Conservation (phyloP, 2,888 invertebrate species). For the Incurvaria masculella region DNA sequence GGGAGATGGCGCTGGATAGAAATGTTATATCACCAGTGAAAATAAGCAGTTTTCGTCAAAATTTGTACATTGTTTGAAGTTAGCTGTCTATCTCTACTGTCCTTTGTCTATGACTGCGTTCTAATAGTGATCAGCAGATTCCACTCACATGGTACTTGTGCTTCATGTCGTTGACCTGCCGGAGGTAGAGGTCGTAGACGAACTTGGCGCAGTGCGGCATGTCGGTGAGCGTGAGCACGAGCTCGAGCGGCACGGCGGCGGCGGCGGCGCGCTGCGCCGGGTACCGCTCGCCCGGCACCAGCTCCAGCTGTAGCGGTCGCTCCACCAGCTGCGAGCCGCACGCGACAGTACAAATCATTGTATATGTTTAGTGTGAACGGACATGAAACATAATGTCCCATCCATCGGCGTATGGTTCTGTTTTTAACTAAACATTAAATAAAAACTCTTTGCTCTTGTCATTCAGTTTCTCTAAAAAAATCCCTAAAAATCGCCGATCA, state of each 20-base stretch:
- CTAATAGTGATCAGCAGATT: no score
- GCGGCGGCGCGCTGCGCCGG: constrained; percentile 62
- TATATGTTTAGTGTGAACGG: background rate
- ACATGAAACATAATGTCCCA: background rate
- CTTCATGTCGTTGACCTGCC: constrained; percentile 58
- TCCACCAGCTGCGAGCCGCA: constrained; percentile 66
- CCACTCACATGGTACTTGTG: constrained; percentile 35
- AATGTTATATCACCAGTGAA: no score
- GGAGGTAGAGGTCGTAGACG: constrained; percentile 89
- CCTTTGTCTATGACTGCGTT: no score
- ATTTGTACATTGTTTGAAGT: no score
- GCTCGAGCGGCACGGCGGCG: constrained; percentile 34
- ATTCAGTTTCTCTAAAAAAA: no score
- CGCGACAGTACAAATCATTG: background rate
- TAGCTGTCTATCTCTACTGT: no score
- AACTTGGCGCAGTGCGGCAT: constrained; percentile 96
- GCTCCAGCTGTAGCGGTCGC: constrained; percentile 74
- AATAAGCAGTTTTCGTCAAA: no score
- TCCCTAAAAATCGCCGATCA: no score
- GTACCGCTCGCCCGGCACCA: constrained; percentile 77
- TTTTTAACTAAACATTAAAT: no score
- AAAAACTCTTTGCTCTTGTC: no score
- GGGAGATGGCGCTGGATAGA: no score
- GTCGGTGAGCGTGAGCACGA: constrained; percentile 66
- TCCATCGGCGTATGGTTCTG: no score